Conservation (phyloP, 2,797 vertebrate species). For the Saxicola maurus region DNA sequence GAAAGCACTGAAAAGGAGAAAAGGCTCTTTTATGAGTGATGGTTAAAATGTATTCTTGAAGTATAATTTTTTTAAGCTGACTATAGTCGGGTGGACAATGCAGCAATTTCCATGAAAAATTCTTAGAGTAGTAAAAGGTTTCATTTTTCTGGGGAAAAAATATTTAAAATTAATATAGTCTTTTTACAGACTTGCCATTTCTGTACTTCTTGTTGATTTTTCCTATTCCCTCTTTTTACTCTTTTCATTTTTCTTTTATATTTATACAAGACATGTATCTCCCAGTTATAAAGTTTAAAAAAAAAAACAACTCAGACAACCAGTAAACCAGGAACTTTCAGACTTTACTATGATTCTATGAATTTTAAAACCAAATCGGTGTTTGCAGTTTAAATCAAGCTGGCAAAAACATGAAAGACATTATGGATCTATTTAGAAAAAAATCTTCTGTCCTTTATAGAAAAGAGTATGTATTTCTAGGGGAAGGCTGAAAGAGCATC, state of each 20-base stretch:
- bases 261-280: not conserved
- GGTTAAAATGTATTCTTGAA: constrained; percentile 6
- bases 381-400: not conserved
- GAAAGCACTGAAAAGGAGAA: not conserved
- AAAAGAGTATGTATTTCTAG: not conserved
- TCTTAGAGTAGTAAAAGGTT: not conserved
- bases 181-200: not conserved
- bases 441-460: not conserved
- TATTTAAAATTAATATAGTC: not conserved
- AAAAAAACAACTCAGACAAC: not conserved
- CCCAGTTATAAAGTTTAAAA: not conserved
- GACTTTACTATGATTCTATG: not conserved
- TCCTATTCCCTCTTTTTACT: not conserved
- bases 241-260: not conserved
- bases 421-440: not conserved
- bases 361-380: not conserved
- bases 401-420: not conserved
- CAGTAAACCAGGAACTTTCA: not conserved
- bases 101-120: constrained; percentile 18
- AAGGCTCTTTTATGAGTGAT: not conserved
- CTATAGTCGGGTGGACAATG: not conserved
- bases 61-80: not conserved
- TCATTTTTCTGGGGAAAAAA: not conserved
- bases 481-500: not conserved
- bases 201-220: not conserved